A percentile compares a stretch with the other conserved stretches of the same genome.
These are phyloP conservation scores for Osmerus mordax DNA, from an alignment of 2,113 vertebrate species.

Conservation along the genomic window DNA sequence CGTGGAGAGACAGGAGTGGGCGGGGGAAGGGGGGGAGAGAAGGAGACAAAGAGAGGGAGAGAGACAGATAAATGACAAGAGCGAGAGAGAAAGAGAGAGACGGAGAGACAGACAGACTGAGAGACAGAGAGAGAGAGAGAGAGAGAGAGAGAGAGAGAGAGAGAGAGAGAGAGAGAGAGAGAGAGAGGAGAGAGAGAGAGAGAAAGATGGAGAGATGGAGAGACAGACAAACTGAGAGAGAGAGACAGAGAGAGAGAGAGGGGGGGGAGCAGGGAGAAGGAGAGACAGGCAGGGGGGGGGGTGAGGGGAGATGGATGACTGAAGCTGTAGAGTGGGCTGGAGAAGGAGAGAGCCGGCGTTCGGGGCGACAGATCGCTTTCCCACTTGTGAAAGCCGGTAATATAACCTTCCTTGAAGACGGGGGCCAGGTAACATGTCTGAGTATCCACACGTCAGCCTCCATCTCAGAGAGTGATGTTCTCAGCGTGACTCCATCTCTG, in stretches of 20 bases:
- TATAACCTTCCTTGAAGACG: slow-evolving; percentile 27
- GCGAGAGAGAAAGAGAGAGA: slow-evolving; percentile 9
- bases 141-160: slow-evolving; percentile 1
- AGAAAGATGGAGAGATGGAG: not conserved
- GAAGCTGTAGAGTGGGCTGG: not conserved
- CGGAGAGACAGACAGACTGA: not conserved
- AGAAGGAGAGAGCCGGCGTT: not conserved
- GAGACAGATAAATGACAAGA: slow-evolving; percentile 6
- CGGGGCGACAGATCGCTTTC: slow-evolving; percentile 1
- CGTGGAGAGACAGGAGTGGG: not conserved
- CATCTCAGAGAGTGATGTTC: slow-evolving; percentile 28
- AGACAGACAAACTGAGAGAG: not conserved
- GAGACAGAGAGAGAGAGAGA: not conserved
- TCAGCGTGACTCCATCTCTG: not conserved
- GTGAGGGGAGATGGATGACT: not conserved
- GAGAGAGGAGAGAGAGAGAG: not conserved
- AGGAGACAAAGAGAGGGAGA: slow-evolving; percentile 7
- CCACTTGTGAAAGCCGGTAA: slow-evolving; percentile 17
- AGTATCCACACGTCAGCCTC: slow-evolving; percentile 22
- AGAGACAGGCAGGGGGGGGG: too few relatives aligned
- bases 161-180: not conserved
- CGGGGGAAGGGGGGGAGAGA: slow-evolving; percentile 3
- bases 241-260: not conserved
- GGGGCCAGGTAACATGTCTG: not conserved
- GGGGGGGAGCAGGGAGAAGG: not conserved